A percentile compares a stretch with the other conserved stretches of the same genome.
Evolutionary conservation across 2,888 invertebrate genomes (phyloP).

Genomic region (Noctua pronuba): DNA sequence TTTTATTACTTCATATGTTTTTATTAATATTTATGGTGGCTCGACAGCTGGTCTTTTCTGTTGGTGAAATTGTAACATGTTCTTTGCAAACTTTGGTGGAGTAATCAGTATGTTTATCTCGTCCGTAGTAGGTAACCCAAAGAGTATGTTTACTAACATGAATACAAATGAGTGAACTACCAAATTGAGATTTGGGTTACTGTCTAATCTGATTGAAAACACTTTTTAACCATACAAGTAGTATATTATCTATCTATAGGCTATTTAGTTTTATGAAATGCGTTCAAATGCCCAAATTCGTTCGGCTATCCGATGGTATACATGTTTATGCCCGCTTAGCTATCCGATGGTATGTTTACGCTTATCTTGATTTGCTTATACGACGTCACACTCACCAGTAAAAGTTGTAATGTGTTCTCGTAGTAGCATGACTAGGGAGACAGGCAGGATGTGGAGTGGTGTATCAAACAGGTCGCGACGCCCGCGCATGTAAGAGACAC

Average conservation of each 20-base stretch:
- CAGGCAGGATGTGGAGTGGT: constrained; percentile 64
- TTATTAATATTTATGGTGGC: constrained; percentile 17
- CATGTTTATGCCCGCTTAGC: not conserved
- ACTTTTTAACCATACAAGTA: constrained; percentile 5
- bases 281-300: not conserved
- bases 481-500: constrained; percentile 60
- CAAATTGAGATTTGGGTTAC: constrained; percentile 40
- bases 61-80: constrained; percentile 2
- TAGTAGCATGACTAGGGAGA: constrained; percentile 46
- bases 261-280: constrained; percentile 8
- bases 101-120: constrained; percentile 20
- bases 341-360: constrained; percentile 3
- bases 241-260: not conserved
- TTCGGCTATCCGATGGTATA: constrained; percentile 4
- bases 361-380: constrained; percentile 7
- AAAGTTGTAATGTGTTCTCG: constrained; percentile 28
- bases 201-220: constrained; percentile 11
- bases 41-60: not conserved
- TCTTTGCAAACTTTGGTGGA: not conserved
- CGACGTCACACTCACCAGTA: constrained; percentile 12
- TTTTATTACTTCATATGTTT: constrained; percentile 32
- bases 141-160: constrained; percentile 24
- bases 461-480: constrained; percentile 63
- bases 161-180: constrained; percentile 42
- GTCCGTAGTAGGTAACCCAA: constrained; percentile 26